Conservation (phyloP, 92 coral and sea anemone genomes). For the Desmophyllum pertusum region DNA sequence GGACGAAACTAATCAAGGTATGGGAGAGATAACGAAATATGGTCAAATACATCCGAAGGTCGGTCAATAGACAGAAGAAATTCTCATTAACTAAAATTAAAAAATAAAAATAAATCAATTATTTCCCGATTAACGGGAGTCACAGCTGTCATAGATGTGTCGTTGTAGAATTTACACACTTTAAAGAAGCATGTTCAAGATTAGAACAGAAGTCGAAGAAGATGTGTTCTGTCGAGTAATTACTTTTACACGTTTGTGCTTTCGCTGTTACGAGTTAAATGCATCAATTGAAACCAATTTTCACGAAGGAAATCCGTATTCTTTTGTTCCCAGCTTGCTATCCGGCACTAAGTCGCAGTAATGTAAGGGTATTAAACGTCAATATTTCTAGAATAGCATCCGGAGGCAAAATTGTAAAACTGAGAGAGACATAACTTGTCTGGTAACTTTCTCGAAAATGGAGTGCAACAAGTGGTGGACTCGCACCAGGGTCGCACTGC, state of each 20-base stretch:
- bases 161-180: not conserved
- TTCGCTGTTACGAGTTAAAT: not conserved
- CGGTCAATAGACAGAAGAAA: not conserved
- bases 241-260: not conserved
- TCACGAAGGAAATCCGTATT: not conserved
- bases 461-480: not conserved
- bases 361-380: not conserved
- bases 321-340: constrained; percentile 3
- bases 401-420: not conserved
- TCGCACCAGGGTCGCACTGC: no score
- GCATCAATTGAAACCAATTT: not conserved
- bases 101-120: constrained; percentile 26
- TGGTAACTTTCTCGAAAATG: not conserved
- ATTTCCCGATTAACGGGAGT: constrained; percentile 15
- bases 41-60: not conserved
- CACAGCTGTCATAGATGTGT: not conserved
- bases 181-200: not conserved
- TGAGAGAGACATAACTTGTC: not conserved
- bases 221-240: not conserved
- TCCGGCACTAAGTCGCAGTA: not conserved
- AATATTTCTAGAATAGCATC: not conserved
- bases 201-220: not conserved
- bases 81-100: constrained; percentile 1
- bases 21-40: not conserved
- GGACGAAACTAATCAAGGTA: not conserved